Evolutionary conservation across 2,888 invertebrate genomes (phyloP).

Genomic region (Drosophila meridiana): DNA sequence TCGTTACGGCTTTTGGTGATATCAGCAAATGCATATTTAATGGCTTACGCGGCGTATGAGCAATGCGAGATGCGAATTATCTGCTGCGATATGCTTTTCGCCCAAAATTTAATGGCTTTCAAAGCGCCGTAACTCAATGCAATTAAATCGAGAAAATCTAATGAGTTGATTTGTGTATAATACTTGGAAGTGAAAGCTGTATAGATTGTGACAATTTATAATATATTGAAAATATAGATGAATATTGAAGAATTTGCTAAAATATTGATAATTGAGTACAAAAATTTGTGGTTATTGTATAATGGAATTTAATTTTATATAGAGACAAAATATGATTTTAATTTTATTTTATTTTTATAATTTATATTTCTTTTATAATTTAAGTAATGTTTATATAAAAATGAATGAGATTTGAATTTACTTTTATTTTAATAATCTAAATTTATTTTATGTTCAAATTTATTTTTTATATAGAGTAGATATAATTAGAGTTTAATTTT

Average conservation of each 20-base stretch:
- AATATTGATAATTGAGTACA: neutral
- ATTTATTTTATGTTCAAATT: too few relatives aligned
- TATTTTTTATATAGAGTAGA: too few relatives aligned
- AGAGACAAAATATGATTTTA: too few relatives aligned
- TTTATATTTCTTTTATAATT: too few relatives aligned
- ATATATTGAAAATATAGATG: neutral
- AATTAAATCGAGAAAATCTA: constrained; percentile 13
- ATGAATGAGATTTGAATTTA: too few relatives aligned
- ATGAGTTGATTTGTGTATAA: constrained; percentile 8
- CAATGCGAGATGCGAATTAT: constrained; percentile 49
- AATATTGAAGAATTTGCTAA: neutral
- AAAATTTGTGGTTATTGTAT: too few relatives aligned
- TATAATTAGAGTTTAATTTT: too few relatives aligned
- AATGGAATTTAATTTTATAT: too few relatives aligned
- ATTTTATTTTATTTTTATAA: too few relatives aligned
- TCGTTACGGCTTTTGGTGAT: constrained; percentile 76
- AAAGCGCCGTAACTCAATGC: constrained; percentile 43
- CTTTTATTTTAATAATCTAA: too few relatives aligned
- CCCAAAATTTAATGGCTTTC: constrained; percentile 35
- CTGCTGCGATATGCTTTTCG: constrained; percentile 36
- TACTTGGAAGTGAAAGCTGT: neutral
- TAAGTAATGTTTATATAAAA: too few relatives aligned
- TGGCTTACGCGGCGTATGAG: constrained; percentile 73
- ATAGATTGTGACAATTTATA: neutral
- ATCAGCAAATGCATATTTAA: constrained; percentile 80